Base-by-base conservation (phyloP, 2,888 invertebrate species). In the Lamproptera curius region DNA sequence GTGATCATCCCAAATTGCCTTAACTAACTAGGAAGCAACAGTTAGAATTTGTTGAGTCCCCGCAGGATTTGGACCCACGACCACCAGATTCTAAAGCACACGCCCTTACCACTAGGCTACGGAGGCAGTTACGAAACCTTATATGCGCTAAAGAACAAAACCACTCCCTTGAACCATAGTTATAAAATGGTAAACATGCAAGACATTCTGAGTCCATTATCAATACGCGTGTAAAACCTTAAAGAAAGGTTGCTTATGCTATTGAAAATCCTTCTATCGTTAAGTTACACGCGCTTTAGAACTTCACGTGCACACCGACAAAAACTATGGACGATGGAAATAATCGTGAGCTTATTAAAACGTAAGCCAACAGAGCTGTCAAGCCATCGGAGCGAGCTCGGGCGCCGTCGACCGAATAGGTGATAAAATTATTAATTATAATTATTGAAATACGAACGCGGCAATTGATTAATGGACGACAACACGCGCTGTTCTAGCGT, bases 391-490 rank as follows among this genome's bases (percentile, higher is more conserved):
- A 53, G 47, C 53, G 52, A 46, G 50, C 54, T 56, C 61, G 52
- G 61, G 61, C 67, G 64, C 62, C 63, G 52, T 46, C 46, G 40
- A 48, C 55, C 65, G 62, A 65, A 72, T 67, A 76, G 76, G 78
- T 82, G 81, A 80, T 82, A 82, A 81, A 76, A 75, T 78, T 78
- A 82, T 79, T 80, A 82, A 84, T 79, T 80, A 78, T 73, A 70
- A 78, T 82, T 76, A 80, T 76, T 76, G 73, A 69, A 74, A 61
- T 69, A 71, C 73, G 67, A 71, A 67, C 68, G 68, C 61, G 66
- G 67, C 63, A 58, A 59, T 73, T 82, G 80, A 82, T 81, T 82
- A 82, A 82, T 82, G 76, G 70, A 58, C 65, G 79, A 75, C 76
- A 80, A 72, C 67, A 56, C 60, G 51, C 46, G 56, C 61, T 58